Percentiles rank a stretch among this genome's conserved stretches.
These are phyloP conservation scores for Meiosimyza decipiens DNA, from an alignment of 2,888 invertebrate genomes.

Conservation along the genomic window DNA sequence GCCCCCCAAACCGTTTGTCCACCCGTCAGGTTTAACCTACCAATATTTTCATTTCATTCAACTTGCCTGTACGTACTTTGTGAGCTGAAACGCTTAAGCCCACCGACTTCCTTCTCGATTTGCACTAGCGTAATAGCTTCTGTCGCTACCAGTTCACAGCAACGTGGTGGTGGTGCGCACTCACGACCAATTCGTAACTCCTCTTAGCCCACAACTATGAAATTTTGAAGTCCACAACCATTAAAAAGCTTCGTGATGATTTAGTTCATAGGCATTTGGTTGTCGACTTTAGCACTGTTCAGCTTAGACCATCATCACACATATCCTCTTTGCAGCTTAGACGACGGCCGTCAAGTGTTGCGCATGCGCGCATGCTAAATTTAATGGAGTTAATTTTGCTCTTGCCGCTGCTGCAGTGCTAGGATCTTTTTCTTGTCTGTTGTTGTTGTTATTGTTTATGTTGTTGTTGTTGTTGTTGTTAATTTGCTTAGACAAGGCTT, in stretches of 20 bases:
- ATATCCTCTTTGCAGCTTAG: constrained; percentile 10
- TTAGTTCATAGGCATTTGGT: constrained; percentile 18
- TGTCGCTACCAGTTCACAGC: constrained; percentile 30
- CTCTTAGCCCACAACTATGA: too few relatives aligned
- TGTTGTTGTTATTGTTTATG: not conserved
- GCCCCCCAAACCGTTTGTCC: constrained; percentile 40
- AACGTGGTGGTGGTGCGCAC: too few relatives aligned
- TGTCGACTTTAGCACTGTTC: not conserved
- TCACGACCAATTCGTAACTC: too few relatives aligned
- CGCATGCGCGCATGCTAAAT: constrained; percentile 35
- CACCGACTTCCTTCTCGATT: constrained; percentile 27
- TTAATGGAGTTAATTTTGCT: constrained; percentile 34
- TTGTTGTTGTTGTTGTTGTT: not conserved
- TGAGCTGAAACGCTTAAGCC: not conserved
- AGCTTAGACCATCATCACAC: constrained; percentile 5
- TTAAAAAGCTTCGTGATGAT: constrained; percentile 34
- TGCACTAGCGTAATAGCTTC: constrained; percentile 30
- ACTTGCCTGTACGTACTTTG: not conserved
- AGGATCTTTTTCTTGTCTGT: not conserved
- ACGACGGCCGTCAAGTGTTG: constrained; percentile 8
- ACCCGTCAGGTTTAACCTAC: not conserved
- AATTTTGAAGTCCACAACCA: not conserved
- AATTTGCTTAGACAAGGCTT: constrained; percentile 23
- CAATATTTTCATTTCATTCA: constrained; percentile 5
- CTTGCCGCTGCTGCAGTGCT: constrained; percentile 1